Percentiles rank a stretch among this genome's conserved stretches.
phyloP scores from a whole-genome alignment of 2,888 invertebrate species.

The Tenthredo amoena region DNA sequence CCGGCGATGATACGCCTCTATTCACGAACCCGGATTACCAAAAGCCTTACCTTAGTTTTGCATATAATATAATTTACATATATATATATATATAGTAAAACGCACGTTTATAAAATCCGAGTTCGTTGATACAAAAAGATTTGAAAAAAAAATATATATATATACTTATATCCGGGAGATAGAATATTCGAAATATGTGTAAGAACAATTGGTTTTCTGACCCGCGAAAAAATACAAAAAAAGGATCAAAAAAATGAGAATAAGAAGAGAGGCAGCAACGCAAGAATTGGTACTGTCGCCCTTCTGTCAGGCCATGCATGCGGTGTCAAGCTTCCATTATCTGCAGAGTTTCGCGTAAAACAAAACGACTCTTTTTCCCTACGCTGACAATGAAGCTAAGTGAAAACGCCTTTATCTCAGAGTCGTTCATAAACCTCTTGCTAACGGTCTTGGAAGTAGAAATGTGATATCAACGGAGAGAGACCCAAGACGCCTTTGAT shows the following conservation, averaged over 20 bases:
- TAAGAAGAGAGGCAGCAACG: background rate
- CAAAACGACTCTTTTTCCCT: background rate
- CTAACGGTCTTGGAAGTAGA: background rate
- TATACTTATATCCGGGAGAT: background rate
- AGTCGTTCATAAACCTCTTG: background rate
- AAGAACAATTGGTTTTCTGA: background rate
- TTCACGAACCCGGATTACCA: background rate
- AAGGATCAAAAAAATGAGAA: background rate
- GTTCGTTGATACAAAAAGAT: background rate
- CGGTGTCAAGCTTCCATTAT: background rate
- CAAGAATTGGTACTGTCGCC: background rate
- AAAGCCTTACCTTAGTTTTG: background rate
- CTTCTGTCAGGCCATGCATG: background rate
- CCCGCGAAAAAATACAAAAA: background rate
- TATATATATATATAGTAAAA: background rate
- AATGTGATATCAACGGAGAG: background rate
- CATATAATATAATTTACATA: background rate
- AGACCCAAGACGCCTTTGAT: background rate
- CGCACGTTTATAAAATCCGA: background rate
- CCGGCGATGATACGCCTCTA: background rate
- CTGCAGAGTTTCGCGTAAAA: background rate
- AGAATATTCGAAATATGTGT: background rate
- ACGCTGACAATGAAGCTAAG: background rate
- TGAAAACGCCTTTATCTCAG: background rate
- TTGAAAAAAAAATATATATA: background rate